phyloP scores from a whole-genome alignment of 2,888 invertebrate species.

The Nomada hirtipes region DNA sequence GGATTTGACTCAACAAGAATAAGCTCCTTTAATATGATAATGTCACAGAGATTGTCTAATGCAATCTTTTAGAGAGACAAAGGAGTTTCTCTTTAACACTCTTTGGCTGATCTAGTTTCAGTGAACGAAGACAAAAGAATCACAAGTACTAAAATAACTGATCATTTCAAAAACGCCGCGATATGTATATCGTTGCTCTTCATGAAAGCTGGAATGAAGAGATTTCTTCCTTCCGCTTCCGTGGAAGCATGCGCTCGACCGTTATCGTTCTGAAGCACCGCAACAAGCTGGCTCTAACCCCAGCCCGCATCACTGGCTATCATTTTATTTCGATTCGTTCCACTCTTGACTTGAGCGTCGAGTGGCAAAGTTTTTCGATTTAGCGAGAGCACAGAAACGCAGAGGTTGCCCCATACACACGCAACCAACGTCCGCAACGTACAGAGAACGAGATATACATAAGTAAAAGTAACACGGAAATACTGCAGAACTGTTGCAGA shows the following conservation, averaged over 20 bases:
- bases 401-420: slow-evolving; percentile 25
- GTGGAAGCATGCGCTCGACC: background rate
- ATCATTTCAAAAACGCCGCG: background rate
- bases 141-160: background rate
- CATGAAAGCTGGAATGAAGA: slow-evolving; percentile 10
- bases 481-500: slow-evolving; percentile 51
- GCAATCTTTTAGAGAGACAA: no score
- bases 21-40: no score
- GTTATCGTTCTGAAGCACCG: slow-evolving; percentile 46
- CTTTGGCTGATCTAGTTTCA: background rate
- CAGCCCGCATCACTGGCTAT: slow-evolving; percentile 51
- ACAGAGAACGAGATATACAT: slow-evolving; percentile 39
- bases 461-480: slow-evolving; percentile 52
- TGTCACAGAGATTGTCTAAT: no score
- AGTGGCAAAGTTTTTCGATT: slow-evolving; percentile 74
- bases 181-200: slow-evolving; percentile 17
- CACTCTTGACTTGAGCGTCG: slow-evolving; percentile 60
- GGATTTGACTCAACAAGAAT: no score
- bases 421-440: slow-evolving; percentile 32
- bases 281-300: slow-evolving; percentile 52
- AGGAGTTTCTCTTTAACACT: background rate
- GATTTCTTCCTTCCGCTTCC: slow-evolving; percentile 6
- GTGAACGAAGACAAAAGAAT: background rate
- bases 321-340: slow-evolving; percentile 73
- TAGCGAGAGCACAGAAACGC: slow-evolving; percentile 53